Conservation (phyloP, 23 tunicate genomes). For the Halocynthia aurantium region DNA sequence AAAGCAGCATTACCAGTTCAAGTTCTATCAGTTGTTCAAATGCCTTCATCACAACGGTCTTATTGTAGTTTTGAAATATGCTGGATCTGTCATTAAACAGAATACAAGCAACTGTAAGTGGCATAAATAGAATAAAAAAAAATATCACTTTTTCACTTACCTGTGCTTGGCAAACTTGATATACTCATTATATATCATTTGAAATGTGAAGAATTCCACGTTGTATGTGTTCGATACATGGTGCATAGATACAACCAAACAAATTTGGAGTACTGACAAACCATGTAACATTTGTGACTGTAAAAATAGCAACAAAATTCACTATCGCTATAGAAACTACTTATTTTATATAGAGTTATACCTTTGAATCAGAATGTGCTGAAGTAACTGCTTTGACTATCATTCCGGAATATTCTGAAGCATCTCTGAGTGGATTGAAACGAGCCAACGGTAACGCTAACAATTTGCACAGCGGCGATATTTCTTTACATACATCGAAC, state of each 20-base stretch:
- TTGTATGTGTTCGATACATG: conserved; percentile 50
- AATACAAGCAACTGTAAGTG: no score
- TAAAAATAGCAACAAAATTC: no score
- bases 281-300: conserved; percentile 44
- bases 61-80: conserved; percentile 51
- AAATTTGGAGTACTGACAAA: conserved; percentile 63
- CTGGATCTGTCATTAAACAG: conserved; percentile 25
- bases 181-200: conserved; percentile 77
- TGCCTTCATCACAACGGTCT: conserved; percentile 66
- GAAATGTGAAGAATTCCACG: conserved; percentile 75
- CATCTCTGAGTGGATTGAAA: conserved; percentile 17
- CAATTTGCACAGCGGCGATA: conserved; percentile 25
- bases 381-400: conserved; percentile 35
- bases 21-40: conserved; percentile 66
- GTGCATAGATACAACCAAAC: conserved; percentile 70
- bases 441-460: conserved; percentile 24
- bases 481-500: conserved; percentile 41
- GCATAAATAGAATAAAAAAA: no score
- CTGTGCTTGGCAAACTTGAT: conserved; percentile 58
- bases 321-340: no score
- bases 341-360: no score
- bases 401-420: conserved; percentile 16
- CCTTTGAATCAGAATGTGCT: conserved; percentile 42
- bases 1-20: conserved; percentile 40
- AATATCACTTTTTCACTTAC: no score